These are phyloP conservation scores for Clarias gariepinus DNA, from an alignment of 2,113 vertebrate species.

Conservation along the genomic window DNA sequence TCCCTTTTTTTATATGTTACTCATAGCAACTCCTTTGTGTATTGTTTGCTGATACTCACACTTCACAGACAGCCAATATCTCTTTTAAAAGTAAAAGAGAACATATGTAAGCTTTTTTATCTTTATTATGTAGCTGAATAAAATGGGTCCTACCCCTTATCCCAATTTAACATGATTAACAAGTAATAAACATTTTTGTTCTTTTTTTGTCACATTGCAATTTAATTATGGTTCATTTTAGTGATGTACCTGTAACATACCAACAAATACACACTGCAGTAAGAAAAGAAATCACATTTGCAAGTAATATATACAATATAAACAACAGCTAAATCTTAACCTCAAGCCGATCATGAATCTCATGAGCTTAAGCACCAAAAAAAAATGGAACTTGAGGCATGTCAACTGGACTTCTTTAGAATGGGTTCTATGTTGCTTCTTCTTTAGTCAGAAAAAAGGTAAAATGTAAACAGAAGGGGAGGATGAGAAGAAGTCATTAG, in stretches of 20 bases:
- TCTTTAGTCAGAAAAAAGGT: no score
- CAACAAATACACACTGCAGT: neutral
- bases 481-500: no score
- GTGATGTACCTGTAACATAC: neutral
- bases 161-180: neutral
- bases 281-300: neutral
- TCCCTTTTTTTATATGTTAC: neutral
- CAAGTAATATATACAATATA: neutral
- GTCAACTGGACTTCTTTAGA: neutral
- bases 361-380: neutral
- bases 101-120: neutral
- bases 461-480: no score
- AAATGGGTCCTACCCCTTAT: neutral
- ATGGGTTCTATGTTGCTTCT: no score
- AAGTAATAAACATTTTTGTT: neutral
- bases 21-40: neutral
- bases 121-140: neutral
- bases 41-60: constrained; percentile 6
- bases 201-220: neutral
- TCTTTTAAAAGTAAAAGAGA: neutral
- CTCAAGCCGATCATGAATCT: neutral
- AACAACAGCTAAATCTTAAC: neutral
- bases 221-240: neutral
- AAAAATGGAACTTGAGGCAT: neutral
- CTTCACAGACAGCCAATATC: neutral